Percentiles rank a stretch among this genome's conserved stretches.
Evolutionary conservation across 2,113 vertebrate species (phyloP).

Genomic region (Fukomys damarensis): DNA sequence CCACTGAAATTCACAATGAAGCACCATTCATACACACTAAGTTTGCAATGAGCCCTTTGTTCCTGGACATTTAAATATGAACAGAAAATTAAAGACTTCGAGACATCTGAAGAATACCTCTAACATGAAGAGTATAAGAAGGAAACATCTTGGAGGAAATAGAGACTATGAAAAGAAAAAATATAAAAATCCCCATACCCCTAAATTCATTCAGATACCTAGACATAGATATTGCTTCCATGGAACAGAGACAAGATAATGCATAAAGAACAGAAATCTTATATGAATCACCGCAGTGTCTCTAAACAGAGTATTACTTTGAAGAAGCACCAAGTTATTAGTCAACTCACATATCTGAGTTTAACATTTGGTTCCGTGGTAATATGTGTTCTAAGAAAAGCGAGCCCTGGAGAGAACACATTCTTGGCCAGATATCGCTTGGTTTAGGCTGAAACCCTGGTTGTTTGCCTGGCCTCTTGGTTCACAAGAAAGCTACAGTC

Average conservation of each 20-base stretch:
- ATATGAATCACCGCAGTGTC: not conserved
- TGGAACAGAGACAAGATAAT: not conserved
- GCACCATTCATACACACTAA: not conserved
- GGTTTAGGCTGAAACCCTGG: not conserved
- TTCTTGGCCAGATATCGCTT: not conserved
- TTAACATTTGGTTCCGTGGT: not conserved
- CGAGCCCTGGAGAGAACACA: not conserved
- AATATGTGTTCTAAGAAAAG: not conserved
- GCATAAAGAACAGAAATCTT: slow-evolving; percentile 18
- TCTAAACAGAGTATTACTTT: not conserved
- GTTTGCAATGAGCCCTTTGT: not conserved
- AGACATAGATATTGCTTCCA: not conserved
- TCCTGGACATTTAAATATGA: not conserved
- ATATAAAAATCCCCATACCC: not conserved
- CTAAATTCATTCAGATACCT: not conserved
- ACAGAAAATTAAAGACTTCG: not conserved
- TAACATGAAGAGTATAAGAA: not conserved
- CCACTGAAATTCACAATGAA: not conserved
- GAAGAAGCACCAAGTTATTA: not conserved
- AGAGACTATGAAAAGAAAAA: not conserved
- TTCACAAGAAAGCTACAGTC: not conserved
- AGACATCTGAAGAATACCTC: not conserved
- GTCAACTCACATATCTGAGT: not conserved
- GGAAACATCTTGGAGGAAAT: not conserved
- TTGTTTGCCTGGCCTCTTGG: not conserved